Evolutionary conservation across 2,888 invertebrate genomes (phyloP).

Genomic region (Andrena praecox): DNA sequence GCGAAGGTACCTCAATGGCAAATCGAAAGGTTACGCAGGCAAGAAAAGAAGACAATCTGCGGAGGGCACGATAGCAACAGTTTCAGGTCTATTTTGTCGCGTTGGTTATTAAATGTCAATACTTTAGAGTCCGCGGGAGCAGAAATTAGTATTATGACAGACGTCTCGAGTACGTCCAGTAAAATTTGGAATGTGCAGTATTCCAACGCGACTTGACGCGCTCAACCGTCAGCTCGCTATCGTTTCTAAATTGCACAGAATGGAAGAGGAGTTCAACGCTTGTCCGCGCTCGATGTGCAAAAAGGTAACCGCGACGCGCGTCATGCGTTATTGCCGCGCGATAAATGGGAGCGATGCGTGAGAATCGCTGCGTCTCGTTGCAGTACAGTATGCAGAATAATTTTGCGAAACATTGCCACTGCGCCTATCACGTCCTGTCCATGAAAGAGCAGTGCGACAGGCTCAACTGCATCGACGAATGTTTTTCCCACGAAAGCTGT

Average conservation of each 20-base stretch:
- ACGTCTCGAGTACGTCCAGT: conserved; percentile 23
- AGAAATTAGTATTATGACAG: conserved; percentile 39
- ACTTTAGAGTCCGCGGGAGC: conserved; percentile 11
- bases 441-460: conserved; percentile 38
- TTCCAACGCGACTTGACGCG: conserved; percentile 63
- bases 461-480: conserved; percentile 25
- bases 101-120: conserved; percentile 21
- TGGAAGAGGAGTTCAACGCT: conserved; percentile 51
- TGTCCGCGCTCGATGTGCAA: conserved; percentile 13
- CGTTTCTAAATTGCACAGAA: conserved; percentile 62
- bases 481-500: neutral
- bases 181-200: conserved; percentile 63
- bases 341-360: neutral
- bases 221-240: conserved; percentile 63
- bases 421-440: conserved; percentile 13
- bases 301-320: conserved; percentile 34
- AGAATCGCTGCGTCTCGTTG: neutral
- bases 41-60: conserved; percentile 34
- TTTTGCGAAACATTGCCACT: conserved; percentile 36
- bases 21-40: conserved; percentile 14
- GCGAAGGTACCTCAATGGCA: neutral
- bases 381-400: conserved; percentile 28
- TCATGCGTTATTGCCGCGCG: neutral
- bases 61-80: conserved; percentile 5
- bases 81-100: conserved; percentile 27